These are phyloP conservation scores for Magallana ariakensis DNA, from an alignment of 1,140 invertebrate genomes.

Conservation along the genomic window DNA sequence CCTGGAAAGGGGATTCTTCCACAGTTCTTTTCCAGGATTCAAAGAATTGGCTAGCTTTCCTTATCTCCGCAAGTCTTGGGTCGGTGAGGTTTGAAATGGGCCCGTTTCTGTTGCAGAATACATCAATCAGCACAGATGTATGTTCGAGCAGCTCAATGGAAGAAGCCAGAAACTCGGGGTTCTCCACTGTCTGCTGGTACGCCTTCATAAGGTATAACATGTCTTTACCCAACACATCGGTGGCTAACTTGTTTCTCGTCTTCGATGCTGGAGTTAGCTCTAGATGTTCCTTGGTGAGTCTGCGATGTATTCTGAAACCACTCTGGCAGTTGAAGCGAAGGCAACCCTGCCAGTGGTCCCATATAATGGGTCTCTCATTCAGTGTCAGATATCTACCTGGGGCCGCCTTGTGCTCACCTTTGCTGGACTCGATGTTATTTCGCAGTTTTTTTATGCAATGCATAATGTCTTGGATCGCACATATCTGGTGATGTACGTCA, in stretches of 20 bases:
- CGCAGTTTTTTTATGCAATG: too few species aligned
- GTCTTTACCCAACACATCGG: slow-evolving; percentile 26
- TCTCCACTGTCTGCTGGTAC: slow-evolving; percentile 43
- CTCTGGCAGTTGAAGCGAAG: slow-evolving; percentile 32
- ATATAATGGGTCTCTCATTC: too few species aligned
- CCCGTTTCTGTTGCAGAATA: slow-evolving; percentile 39
- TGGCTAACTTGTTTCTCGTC: slow-evolving; percentile 41
- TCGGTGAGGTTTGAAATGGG: background rate
- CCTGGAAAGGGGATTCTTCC: background rate
- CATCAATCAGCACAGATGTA: slow-evolving; percentile 33
- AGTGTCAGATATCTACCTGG: too few species aligned
- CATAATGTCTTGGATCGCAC: too few species aligned
- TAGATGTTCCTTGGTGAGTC: slow-evolving; percentile 30
- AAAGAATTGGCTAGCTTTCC: slow-evolving; percentile 14
- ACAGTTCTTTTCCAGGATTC: slow-evolving; percentile 20
- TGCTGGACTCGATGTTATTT: too few species aligned
- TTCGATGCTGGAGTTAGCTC: background rate
- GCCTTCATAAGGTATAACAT: slow-evolving; percentile 41
- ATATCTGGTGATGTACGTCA: slow-evolving; percentile 39
- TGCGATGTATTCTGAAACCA: slow-evolving; percentile 31
- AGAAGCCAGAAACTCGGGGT: too few species aligned
- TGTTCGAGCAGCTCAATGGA: slow-evolving; percentile 37
- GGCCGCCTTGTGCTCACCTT: too few species aligned
- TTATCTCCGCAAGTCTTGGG: slow-evolving; percentile 14
- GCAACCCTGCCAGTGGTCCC: too few species aligned